Base-by-base conservation (phyloP, 2,113 vertebrate genomes). In the Planiliza haematocheilus region DNA sequence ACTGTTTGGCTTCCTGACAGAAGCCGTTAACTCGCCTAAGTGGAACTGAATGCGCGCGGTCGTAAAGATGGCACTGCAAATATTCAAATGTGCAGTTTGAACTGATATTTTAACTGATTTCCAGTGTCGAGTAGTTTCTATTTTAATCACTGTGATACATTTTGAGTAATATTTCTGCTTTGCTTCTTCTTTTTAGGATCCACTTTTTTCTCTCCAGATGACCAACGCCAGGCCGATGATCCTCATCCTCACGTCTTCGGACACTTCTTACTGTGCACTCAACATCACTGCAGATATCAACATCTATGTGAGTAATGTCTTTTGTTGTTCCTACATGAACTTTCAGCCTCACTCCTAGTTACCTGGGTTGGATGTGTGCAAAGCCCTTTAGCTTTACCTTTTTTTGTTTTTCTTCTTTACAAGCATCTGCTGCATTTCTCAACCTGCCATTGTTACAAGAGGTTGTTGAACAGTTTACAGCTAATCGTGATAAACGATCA, bases 261-360 rank as follows among this genome's bases (percentile, higher is more conserved):
- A 20, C 9, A 16, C 0, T 0, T 6, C 4, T 10, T 38, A 38
- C 1, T 14, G 1, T n/a, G 0, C 6, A 0, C 1, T 0, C 49
- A 7, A 5, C 1, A 1, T 62, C 57, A 86, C 59, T 57, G 0
- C 10, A 0, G 12, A 71, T 1, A 74, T 79, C 7, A 56, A 82
- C 36, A 5, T 89, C 36, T 83, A 89, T 16, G 91, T 93, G 46
- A 93, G 91, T 92, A 53, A 10, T 36, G 2, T 30, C 21, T 52
- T 8, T 68, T 48, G 58, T 7, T 41, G 69, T 41, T 57, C 17
- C 4, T 38, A 0, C 24, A n/a, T 58, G 18, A 39, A 4, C 38
- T 1, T 38, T 53, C 14, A 42, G 9, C 4, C 17, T 55, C 7
- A 7, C 8, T 12, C 49, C 11, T 7, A 10, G 38, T 58, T 14